Conservation (phyloP, 2,113 vertebrate genomes). For the Oncorhynchus tshawytscha region DNA sequence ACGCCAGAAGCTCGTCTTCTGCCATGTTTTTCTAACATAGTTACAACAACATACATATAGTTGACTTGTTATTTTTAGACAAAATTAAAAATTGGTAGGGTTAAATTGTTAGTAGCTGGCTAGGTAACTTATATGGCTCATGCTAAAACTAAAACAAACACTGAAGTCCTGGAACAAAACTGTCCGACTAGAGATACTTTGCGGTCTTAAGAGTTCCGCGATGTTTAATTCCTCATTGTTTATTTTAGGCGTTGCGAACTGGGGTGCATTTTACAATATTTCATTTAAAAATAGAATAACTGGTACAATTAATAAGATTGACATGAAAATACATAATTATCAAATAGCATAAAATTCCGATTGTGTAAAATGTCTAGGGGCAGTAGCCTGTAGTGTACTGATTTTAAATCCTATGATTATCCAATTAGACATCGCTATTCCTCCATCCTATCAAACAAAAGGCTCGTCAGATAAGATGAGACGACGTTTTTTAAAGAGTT, state of each 20-base stretch:
- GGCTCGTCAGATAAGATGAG: slow-evolving; percentile 24
- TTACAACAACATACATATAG: not conserved
- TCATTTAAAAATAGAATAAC: not conserved
- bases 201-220: slow-evolving; percentile 36
- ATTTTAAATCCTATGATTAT: not conserved
- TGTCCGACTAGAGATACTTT: slow-evolving; percentile 45
- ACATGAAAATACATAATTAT: no score
- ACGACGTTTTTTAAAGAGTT: slow-evolving; percentile 66
- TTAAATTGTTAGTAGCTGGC: not conserved
- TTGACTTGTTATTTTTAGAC: not conserved
- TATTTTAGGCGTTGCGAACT: slow-evolving; percentile 16
- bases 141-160: slow-evolving; percentile 10
- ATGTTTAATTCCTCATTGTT: slow-evolving; percentile 53
- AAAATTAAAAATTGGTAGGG: not conserved
- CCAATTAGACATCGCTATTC: slow-evolving; percentile 12
- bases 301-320: no score
- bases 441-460: slow-evolving; percentile 34
- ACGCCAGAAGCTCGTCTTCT: slow-evolving; percentile 62
- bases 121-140: not conserved
- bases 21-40: slow-evolving; percentile 56
- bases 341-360: not conserved
- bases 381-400: not conserved
- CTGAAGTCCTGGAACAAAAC: slow-evolving; percentile 35
- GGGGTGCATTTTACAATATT: not conserved
- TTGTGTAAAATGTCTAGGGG: not conserved